phyloP scores from a whole-genome alignment of 2,113 vertebrate genomes.

The Microcebus jonahi region DNA sequence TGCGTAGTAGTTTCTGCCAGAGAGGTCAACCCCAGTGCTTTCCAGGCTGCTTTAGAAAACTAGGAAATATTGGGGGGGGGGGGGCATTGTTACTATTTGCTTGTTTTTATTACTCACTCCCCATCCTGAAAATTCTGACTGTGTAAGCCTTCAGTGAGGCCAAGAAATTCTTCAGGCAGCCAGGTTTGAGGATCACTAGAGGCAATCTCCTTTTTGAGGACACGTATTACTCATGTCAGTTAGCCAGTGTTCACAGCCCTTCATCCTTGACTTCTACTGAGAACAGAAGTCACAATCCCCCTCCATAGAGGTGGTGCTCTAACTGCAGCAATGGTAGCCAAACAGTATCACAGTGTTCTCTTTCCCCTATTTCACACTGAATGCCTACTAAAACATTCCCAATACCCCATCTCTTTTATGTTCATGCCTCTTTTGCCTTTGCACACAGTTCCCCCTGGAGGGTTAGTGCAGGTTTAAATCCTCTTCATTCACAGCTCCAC shows the following conservation, averaged over 20 bases:
- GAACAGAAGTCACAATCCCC: not conserved
- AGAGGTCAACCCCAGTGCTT: not conserved
- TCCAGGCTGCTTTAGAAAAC: not conserved
- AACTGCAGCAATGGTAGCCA: not conserved
- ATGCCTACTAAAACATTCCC: not conserved
- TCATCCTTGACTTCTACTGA: not conserved
- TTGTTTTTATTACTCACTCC: not conserved
- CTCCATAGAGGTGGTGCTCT: not conserved
- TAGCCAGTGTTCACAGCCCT: not conserved
- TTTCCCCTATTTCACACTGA: not conserved
- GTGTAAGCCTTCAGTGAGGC: not conserved
- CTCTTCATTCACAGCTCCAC: not conserved
- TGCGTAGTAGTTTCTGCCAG: not conserved
- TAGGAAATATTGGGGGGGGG: not conserved
- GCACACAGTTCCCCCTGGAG: not conserved
- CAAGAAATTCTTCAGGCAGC: not conserved
- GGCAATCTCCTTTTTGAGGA: not conserved
- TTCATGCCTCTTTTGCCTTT: not conserved
- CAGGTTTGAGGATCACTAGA: not conserved
- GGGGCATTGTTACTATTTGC: not conserved
- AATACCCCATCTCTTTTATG: rapidly evolving
- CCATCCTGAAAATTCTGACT: not conserved
- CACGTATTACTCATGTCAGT: not conserved
- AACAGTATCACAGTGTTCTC: not conserved
- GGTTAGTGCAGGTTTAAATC: not conserved